Evolutionary conservation across 2,797 vertebrate species (phyloP), one percentile per base, ranked within the genome.

Genomic region (Coccyzus lansbergi): DNA sequence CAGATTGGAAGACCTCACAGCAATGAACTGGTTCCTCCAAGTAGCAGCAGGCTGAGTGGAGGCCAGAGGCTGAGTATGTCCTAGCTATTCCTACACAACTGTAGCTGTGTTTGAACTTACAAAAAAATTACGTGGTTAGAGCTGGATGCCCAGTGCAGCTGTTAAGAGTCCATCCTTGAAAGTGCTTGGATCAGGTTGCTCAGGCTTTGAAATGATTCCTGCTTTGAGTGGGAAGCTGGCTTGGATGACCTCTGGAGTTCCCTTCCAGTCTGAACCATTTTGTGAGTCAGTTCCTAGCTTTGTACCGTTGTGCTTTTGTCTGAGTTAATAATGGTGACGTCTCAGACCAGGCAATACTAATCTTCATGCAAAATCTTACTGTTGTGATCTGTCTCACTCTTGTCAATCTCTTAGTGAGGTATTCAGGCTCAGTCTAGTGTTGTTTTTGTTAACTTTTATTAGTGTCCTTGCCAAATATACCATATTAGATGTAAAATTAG

Each of bases 41-140:
- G 4, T 29, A 31, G 33, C 53, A 49, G 22, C 22, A 25, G 40
- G 33, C 38, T 40, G 15, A 31, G 17, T 0, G 0, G 12, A 18
- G 29, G 3, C 25, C 28, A 34, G 34, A 40, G 36, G 11, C 46
- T 46, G 9, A 12, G 7, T 34, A 15, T 36, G 3, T 65, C 22
- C 33, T 69, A 15, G 12, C 55, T 33, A 24, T 76, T 77, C 77
- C 13, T 38, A 2, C 0, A 2, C 24, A 11, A 42, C 4, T 8
- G 29, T 21, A 52, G 15, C 20, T 42, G 21, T 55, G 12, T 65
- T 77, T 74, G 29, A 51, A 4, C 6, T 34, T 86, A 46, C n/a
- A 25, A 79, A 70, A 18, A 33, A n/a, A n/a, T 31, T 51, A 6
- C 4, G 10, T 7, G 12, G 6, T 42, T 68, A 10, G 52, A 77